A percentile compares a stretch with the other conserved stretches of the same genome.
Conservation (phyloP, 2,888 invertebrate species). For the Apantesis nais region DNA sequence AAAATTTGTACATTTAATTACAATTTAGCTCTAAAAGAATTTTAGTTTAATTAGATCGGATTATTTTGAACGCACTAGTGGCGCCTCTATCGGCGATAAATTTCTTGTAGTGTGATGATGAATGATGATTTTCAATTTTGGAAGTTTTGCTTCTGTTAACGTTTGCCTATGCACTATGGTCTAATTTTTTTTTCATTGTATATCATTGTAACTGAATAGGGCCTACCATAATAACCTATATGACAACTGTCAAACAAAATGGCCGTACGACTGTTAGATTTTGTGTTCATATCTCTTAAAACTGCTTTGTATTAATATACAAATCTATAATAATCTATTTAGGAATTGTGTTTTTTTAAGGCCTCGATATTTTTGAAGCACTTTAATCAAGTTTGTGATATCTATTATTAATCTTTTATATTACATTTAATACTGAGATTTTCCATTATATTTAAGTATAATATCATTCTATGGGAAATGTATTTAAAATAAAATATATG, state of each 20-base stretch:
- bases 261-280: background rate
- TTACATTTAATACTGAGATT: conserved; percentile 22
- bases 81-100: conserved; percentile 1
- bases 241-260: conserved; percentile 1
- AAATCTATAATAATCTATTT: conserved; percentile 15
- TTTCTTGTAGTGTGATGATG: background rate
- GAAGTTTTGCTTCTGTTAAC: conserved; percentile 6
- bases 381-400: conserved; percentile 24
- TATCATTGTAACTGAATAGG: conserved; percentile 1
- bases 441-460: conserved; percentile 19
- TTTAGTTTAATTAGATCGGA: background rate
- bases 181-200: conserved; percentile 5
- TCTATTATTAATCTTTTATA: conserved; percentile 20
- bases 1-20: background rate
- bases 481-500: conserved; percentile 49
- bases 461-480: conserved; percentile 27
- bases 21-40: background rate
- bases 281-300: conserved; percentile 13
- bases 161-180: conserved; percentile 15
- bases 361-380: conserved; percentile 22
- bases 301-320: conserved; percentile 18
- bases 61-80: background rate
- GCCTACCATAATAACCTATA: conserved; percentile 1
- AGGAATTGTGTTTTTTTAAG: conserved; percentile 23
- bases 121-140: conserved; percentile 3